phyloP scores from a whole-genome alignment of 2,888 invertebrate species.

The Pilophorus perplexus region DNA sequence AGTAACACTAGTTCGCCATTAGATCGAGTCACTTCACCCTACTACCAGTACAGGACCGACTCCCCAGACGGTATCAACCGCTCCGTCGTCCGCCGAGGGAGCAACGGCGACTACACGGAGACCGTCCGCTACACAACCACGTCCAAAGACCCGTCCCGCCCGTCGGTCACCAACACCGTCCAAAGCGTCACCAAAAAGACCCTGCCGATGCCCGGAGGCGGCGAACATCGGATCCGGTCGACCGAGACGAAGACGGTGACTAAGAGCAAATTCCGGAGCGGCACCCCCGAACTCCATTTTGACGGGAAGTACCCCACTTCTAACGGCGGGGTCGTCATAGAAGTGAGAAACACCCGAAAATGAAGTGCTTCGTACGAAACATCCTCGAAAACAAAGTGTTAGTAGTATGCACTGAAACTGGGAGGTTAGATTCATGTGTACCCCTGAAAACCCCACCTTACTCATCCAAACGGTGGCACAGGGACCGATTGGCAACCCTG shows the following conservation, averaged over 20 bases:
- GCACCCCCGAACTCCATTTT: slow-evolving; percentile 56
- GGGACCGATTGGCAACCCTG: too few species aligned
- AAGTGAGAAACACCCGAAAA: slow-evolving; percentile 56
- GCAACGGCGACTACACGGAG: slow-evolving; percentile 68
- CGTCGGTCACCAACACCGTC: slow-evolving; percentile 68
- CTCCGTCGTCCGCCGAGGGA: slow-evolving; percentile 56
- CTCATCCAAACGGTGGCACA: too few species aligned
- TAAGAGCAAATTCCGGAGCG: slow-evolving; percentile 61
- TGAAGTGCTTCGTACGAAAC: too few species aligned
- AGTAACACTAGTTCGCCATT: slow-evolving; percentile 46
- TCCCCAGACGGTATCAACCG: slow-evolving; percentile 45
- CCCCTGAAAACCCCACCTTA: too few species aligned
- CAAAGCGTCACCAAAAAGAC: slow-evolving; percentile 68
- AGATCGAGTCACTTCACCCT: slow-evolving; percentile 46
- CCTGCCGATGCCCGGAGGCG: slow-evolving; percentile 63
- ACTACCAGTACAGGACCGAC: slow-evolving; percentile 46
- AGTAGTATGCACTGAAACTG: not conserved
- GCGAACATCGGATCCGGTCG: slow-evolving; percentile 68
- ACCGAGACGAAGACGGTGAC: slow-evolving; percentile 69
- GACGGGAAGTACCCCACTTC: slow-evolving; percentile 54
- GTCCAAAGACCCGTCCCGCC: slow-evolving; percentile 64
- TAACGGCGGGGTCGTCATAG: slow-evolving; percentile 61
- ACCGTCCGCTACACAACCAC: slow-evolving; percentile 68
- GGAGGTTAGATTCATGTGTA: too few species aligned
- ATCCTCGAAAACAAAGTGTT: not conserved